Evolutionary conservation across 2,888 invertebrate genomes (phyloP), one percentile per base, ranked within the genome.

Genomic region (Sinhomidia bicolor): DNA sequence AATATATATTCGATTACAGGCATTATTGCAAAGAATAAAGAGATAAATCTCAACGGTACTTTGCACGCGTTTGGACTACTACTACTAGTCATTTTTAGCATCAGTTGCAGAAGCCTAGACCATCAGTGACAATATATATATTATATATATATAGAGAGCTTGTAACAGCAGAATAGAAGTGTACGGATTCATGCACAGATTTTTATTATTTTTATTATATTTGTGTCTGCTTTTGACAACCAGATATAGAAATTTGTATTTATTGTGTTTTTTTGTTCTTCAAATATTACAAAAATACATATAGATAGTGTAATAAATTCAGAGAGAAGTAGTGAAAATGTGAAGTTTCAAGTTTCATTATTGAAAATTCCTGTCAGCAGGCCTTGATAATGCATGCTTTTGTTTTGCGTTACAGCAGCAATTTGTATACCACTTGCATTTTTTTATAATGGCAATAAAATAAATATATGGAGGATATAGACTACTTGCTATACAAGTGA

Each of bases 341-440:
- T 76, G 76, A 76, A 51, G 76, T 54, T 76, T 76, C 76, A 76
- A 51, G 76, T 54, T 76, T 76, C 76, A 76, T 76, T 76, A 76
- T 26, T 9, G 32, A 54, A 20, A 51, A 47, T 10, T 26, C 47
- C 32, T 51, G 44, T 76, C 76, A 65, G n/a, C 17, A 32, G 7
- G 36, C 36, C 36, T 36, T 36, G 7, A n/a, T n/a, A n/a, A n/a
- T n/a, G n/a, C n/a, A n/a, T n/a, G n/a, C n/a, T 29, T 65, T n/a
- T 65, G 65, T 65, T 65, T 32, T 23, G 47, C 2, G 10, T 47
- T 10, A 14, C 2, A 2, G 14, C 47, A 47, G 32, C 12, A 32
- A n/a, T 65, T 26, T 32, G 3, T 29, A 29, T 65, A n/a, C 5
- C 57, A 57, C 20, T 57, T 20, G 57, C 7, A 36, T 36, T 36